A percentile compares a stretch with the other conserved stretches of the same genome.
Evolutionary conservation across 2,797 vertebrate genomes (phyloP).

Genomic region (Melanotaenia maccullochi): DNA sequence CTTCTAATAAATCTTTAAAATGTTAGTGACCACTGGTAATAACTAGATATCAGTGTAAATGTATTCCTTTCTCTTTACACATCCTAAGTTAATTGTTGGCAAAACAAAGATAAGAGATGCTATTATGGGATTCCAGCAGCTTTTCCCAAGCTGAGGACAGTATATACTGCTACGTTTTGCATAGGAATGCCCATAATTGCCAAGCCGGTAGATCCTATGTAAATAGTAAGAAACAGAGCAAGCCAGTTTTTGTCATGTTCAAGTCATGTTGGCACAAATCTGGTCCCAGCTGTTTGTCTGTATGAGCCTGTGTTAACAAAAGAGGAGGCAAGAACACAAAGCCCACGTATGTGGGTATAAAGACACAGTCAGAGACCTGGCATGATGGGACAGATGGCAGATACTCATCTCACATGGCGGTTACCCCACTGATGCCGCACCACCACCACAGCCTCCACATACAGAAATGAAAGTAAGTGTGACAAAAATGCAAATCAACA

Average conservation of each 20-base stretch:
- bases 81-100: conserved; percentile 23
- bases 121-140: not conserved
- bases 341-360: conserved; percentile 34
- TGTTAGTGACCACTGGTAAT: not conserved
- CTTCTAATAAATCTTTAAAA: conserved; percentile 34
- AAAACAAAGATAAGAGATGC: conserved; percentile 28
- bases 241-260: conserved; percentile 35
- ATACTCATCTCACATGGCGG: conserved; percentile 26
- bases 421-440: conserved; percentile 11
- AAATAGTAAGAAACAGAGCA: conserved; percentile 60
- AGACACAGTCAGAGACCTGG: conserved; percentile 41
- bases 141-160: conserved; percentile 9
- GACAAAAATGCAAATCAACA: conserved; percentile 26
- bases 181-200: conserved; percentile 6
- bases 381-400: conserved; percentile 59
- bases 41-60: conserved; percentile 9
- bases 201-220: conserved; percentile 32
- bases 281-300: conserved; percentile 46
- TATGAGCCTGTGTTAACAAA: conserved; percentile 16
- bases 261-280: conserved; percentile 54
- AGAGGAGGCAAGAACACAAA: not conserved
- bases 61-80: conserved; percentile 6
- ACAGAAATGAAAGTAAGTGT: conserved; percentile 25
- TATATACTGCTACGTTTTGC: not conserved
- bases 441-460: conserved; percentile 6